These are phyloP conservation scores for Oncorhynchus gorbuscha DNA, from an alignment of 2,113 vertebrate species.

Conservation along the genomic window DNA sequence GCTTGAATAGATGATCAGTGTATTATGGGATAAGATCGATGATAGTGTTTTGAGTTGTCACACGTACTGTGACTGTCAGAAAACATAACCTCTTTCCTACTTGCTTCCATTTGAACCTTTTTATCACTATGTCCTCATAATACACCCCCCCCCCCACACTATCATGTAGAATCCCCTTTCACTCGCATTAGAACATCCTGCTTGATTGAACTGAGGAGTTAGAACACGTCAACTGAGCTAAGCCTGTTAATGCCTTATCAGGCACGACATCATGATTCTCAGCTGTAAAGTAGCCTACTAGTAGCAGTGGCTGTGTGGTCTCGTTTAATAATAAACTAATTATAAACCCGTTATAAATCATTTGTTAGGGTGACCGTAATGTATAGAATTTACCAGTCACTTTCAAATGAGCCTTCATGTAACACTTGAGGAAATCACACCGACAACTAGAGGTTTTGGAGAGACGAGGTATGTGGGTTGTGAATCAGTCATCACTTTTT, in stretches of 20 bases:
- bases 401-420: too few species aligned
- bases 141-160: not conserved
- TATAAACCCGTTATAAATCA: too few species aligned
- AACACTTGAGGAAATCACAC: slow-evolving; percentile 34
- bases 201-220: slow-evolving; percentile 51
- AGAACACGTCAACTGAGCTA: slow-evolving; percentile 49
- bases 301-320: too few species aligned
- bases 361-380: too few species aligned
- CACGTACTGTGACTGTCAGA: not conserved
- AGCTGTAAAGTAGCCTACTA: slow-evolving; percentile 28
- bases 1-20: too few species aligned
- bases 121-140: not conserved
- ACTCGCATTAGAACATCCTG: slow-evolving; percentile 52
- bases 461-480: too few species aligned
- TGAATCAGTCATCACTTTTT: not conserved
- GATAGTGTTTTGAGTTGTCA: not conserved
- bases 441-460: not conserved
- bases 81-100: not conserved
- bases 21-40: not conserved
- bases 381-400: too few species aligned
- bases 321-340: not conserved
- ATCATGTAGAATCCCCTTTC: slow-evolving; percentile 35
- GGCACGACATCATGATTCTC: slow-evolving; percentile 69
- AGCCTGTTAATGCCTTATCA: slow-evolving; percentile 72
- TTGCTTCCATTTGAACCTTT: not conserved